phyloP scores from a whole-genome alignment of 2,888 invertebrate genomes.

The Epsilonema sp. region DNA sequence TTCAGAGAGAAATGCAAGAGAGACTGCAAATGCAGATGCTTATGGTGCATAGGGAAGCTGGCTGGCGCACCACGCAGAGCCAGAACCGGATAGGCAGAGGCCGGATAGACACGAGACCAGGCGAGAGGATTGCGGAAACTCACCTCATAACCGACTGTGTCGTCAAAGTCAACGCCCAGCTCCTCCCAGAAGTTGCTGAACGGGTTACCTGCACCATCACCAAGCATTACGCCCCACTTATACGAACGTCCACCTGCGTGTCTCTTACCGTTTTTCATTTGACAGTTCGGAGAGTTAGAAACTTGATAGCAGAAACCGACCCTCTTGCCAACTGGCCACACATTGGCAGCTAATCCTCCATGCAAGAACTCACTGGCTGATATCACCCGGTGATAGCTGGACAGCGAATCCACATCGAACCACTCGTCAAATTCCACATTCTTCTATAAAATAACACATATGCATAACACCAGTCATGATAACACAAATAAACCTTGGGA shows the following conservation, averaged over 20 bases:
- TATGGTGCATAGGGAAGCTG: constrained; percentile 23
- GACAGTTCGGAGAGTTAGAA: background rate
- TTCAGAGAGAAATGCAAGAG: constrained; percentile 26
- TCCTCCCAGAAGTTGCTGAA: background rate
- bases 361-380: background rate
- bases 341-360: background rate
- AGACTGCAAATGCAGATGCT: constrained; percentile 20
- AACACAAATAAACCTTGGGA: too few species aligned
- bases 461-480: too few species aligned
- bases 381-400: background rate
- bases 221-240: too few species aligned
- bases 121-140: too few species aligned
- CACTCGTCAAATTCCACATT: background rate
- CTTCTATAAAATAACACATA: background rate
- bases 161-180: background rate
- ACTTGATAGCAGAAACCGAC: background rate
- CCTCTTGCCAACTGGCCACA: background rate
- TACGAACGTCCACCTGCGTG: too few species aligned
- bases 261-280: background rate
- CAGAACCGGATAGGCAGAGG: background rate
- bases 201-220: background rate
- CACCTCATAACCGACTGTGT: background rate
- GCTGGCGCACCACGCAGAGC: constrained; percentile 28
- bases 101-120: too few species aligned
- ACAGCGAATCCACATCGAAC: background rate